Base-by-base conservation (phyloP, 2,888 invertebrate genomes). In the Lepidocyrtoides sp. region DNA sequence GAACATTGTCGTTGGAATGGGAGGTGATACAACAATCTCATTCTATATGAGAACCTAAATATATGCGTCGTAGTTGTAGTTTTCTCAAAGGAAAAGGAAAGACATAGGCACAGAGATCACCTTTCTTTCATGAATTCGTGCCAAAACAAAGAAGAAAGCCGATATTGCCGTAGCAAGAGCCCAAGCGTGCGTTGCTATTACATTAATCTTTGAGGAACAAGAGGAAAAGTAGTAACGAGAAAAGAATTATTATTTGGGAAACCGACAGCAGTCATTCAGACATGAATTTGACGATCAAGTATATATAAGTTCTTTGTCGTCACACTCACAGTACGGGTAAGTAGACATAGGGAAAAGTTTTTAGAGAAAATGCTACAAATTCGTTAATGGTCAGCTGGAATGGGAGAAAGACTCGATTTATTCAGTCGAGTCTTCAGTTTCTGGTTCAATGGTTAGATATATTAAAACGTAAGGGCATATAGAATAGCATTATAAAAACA, bases 261-360 rank as follows among this genome's bases (percentile, higher is more conserved):
- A 82, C 69, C 54, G 41, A 82, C 69, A 82, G 51, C 75, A 63
- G 54, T 72, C 81, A 48, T 48, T 82, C 81, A 66, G 81, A 82
- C 82, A 82, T 66, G 88, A 69, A 57, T 89, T 89, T 89, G 88
- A 89, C 36, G 82, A 82, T 81, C 82, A 82, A 51, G 66, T 82
- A 82, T 82, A 89, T n/a, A n/a, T n/a, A n/a, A 81, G 66, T 81
- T 88, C 77, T 87, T 60, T 60, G 20, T 44, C 29, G 32, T 14
- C n/a, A n/a, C n/a, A n/a, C n/a, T n/a, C n/a, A n/a, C n/a, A n/a
- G n/a, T n/a, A n/a, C n/a, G n/a, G n/a, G n/a, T n/a, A n/a, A n/a
- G n/a, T n/a, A n/a, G n/a, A n/a, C n/a, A n/a, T n/a, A n/a, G 54
- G 20, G 44, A 72, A 36, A 69, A 29, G 69, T n/a, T 66, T 82